phyloP scores from a whole-genome alignment of 2,797 vertebrate genomes.

The Monodelphis domestica region DNA sequence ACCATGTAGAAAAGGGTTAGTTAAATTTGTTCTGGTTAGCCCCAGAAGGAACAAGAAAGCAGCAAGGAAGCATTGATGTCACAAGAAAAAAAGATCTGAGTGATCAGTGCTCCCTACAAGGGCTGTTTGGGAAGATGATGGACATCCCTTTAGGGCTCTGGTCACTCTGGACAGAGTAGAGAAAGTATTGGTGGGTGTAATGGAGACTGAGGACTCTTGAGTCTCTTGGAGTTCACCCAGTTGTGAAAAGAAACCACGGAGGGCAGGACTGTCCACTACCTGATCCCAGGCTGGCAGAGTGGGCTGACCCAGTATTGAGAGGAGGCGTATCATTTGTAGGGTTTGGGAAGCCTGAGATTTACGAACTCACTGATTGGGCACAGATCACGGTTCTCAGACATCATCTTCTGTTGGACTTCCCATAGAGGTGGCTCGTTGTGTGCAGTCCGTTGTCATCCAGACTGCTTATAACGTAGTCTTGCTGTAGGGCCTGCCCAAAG shows the following conservation, averaged over 20 bases:
- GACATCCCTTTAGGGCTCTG: neutral
- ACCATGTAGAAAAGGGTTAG: no score
- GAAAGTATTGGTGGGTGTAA: neutral
- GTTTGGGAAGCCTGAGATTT: neutral
- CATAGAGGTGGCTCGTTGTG: neutral
- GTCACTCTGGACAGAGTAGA: neutral
- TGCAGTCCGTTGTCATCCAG: rapidly evolving
- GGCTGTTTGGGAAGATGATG: neutral
- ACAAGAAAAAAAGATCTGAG: no score
- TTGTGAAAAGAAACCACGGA: neutral
- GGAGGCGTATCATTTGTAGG: neutral
- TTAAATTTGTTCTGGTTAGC: no score
- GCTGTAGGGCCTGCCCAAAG: no score
- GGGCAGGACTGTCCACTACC: neutral
- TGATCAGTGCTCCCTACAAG: no score
- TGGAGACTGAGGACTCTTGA: neutral
- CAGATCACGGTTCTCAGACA: neutral
- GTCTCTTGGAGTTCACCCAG: no score
- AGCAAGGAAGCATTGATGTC: no score
- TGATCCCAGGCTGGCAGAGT: neutral
- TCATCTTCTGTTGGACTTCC: neutral
- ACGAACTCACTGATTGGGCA: neutral
- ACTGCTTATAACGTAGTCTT: no score
- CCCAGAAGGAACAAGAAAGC: no score
- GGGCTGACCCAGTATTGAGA: neutral